Percentiles rank a stretch among this genome's conserved stretches.
Conservation (phyloP, 2,888 invertebrate species). For the Petrolisthes manimaculis region DNA sequence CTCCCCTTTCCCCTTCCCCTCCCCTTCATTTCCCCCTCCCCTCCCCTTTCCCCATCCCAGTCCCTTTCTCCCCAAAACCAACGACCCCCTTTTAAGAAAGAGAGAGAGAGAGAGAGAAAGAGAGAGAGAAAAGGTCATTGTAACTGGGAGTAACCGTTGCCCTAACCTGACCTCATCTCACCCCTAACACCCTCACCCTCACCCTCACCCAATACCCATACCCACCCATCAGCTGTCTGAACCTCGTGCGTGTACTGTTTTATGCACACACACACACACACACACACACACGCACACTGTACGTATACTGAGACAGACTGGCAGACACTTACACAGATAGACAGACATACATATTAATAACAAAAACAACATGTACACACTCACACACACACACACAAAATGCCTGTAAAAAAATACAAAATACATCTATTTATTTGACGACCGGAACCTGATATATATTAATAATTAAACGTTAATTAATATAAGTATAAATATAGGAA, state of each 20-base stretch:
- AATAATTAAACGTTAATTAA: too few relatives aligned
- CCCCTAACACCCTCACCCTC: too few relatives aligned
- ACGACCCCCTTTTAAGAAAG: background rate
- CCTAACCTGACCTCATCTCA: slow-evolving; percentile 44
- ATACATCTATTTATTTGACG: too few relatives aligned
- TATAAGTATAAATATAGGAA: too few relatives aligned
- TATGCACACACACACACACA: background rate
- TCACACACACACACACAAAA: background rate
- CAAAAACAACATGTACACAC: too few relatives aligned
- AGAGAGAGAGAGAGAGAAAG: too few relatives aligned
- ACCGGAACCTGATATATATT: too few relatives aligned
- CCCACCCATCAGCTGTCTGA: slow-evolving; percentile 32
- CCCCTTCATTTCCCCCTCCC: background rate
- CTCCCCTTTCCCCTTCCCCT: background rate
- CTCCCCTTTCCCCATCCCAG: background rate
- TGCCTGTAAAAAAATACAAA: background rate
- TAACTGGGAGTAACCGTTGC: slow-evolving; percentile 32
- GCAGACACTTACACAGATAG: background rate
- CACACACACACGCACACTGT: too few relatives aligned
- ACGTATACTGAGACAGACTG: background rate
- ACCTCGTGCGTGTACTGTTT: slow-evolving; percentile 26
- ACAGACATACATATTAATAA: background rate
- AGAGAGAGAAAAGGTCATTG: slow-evolving; percentile 14
- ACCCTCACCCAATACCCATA: slow-evolving; percentile 3
- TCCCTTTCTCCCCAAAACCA: background rate